Percentiles rank a stretch among this genome's conserved stretches.
These are phyloP conservation scores for Cichlasoma orientale DNA, from an alignment of 2,797 vertebrate species.

Conservation along the genomic window DNA sequence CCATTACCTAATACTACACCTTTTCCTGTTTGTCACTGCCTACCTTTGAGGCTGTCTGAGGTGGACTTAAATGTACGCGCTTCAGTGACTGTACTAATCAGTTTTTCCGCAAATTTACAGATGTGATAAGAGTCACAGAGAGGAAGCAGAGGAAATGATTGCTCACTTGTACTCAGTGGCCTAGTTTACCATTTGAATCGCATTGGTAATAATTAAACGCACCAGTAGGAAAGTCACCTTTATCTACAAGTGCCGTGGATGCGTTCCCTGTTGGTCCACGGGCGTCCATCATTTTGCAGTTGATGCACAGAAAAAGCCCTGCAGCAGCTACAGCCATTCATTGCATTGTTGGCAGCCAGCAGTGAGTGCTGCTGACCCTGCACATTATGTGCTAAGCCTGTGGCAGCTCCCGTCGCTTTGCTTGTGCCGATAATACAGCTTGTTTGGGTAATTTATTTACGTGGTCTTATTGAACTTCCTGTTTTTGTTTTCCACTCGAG, in stretches of 20 bases:
- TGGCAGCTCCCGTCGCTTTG: constrained; percentile 51
- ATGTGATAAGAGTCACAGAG: not conserved
- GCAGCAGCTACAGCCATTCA: constrained; percentile 65
- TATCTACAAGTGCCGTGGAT: not conserved
- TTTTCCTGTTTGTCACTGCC: not conserved
- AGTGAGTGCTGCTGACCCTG: constrained; percentile 76
- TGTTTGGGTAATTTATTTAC: constrained; percentile 52
- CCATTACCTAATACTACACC: not conserved
- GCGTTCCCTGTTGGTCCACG: constrained; percentile 14
- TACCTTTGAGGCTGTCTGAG: not conserved
- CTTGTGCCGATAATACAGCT: constrained; percentile 45
- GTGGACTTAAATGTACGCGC: not conserved
- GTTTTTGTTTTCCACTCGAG: not conserved
- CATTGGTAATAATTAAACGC: not conserved
- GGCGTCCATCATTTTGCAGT: constrained; percentile 32
- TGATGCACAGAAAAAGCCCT: constrained; percentile 39
- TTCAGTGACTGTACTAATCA: not conserved
- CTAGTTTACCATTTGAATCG: not conserved
- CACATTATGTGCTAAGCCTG: constrained; percentile 62
- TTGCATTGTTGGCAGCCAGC: constrained; percentile 65
- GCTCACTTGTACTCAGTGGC: not conserved
- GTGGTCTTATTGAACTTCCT: constrained; percentile 30
- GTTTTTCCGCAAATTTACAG: not conserved
- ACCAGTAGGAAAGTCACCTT: not conserved
- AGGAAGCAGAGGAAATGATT: not conserved